These are phyloP conservation scores for Nebria salina DNA, from an alignment of 2,888 invertebrate species.

Conservation along the genomic window DNA sequence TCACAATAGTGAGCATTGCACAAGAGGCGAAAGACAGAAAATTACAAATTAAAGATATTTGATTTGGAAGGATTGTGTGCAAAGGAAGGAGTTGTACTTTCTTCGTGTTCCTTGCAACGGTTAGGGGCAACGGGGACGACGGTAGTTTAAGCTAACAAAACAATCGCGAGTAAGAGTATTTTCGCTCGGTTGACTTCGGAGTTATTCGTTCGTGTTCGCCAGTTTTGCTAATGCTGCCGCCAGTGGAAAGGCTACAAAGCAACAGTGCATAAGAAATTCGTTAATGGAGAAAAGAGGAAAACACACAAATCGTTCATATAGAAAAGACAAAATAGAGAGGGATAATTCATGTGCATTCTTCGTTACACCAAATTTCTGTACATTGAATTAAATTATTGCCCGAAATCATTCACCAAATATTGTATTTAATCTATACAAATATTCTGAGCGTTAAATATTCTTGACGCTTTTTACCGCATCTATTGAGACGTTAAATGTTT, in stretches of 20 bases:
- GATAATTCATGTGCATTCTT: constrained; percentile 62
- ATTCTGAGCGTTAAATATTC: not conserved
- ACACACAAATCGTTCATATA: constrained; percentile 53
- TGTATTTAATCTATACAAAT: no score
- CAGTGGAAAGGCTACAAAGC: constrained; percentile 5
- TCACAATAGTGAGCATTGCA: constrained; percentile 14
- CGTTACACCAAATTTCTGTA: constrained; percentile 53
- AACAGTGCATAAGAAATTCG: constrained; percentile 34
- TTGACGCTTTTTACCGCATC: not conserved
- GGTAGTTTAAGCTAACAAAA: constrained; percentile 45
- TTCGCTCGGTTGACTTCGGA: constrained; percentile 41
- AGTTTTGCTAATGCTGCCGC: constrained; percentile 3
- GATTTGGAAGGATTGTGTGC: constrained; percentile 39
- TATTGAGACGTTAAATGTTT: constrained; percentile 5
- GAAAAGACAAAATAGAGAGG: constrained; percentile 60
- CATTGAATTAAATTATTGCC: constrained; percentile 31
- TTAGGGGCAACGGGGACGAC: constrained; percentile 25
- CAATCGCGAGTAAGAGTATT: constrained; percentile 34
- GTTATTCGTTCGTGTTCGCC: constrained; percentile 27
- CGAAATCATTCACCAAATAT: constrained; percentile 1
- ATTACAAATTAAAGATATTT: constrained; percentile 48
- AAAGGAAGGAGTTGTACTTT: constrained; percentile 13
- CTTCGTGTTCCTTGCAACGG: constrained; percentile 24
- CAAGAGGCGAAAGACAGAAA: constrained; percentile 40
- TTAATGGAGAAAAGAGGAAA: constrained; percentile 41